A percentile compares a stretch with the other conserved stretches of the same genome.
These are phyloP conservation scores for Austrofundulus limnaeus DNA, from an alignment of 2,113 vertebrate species.

Conservation along the genomic window DNA sequence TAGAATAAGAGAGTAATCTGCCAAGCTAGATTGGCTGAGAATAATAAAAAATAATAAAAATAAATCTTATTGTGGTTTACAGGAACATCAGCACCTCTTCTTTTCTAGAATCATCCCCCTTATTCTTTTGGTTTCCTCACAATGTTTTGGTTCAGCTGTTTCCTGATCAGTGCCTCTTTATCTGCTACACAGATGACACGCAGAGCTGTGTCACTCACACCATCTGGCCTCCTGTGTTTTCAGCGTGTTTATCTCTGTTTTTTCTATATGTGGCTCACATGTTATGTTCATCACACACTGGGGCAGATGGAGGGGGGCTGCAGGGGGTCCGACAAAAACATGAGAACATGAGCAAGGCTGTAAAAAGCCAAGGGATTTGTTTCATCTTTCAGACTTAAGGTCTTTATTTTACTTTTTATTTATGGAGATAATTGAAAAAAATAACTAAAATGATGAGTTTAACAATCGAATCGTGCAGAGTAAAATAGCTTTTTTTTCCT, in stretches of 20 bases:
- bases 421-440: no score
- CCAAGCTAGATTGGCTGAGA: no score
- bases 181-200: conserved; percentile 19
- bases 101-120: background rate
- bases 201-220: conserved; percentile 29
- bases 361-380: background rate
- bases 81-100: background rate
- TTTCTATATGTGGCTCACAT: conserved; percentile 19
- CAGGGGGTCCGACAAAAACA: conserved; percentile 20
- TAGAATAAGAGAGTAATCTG: no score
- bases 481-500: no score
- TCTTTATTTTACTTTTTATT: background rate
- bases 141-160: background rate
- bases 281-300: conserved; percentile 12
- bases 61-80: no score
- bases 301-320: conserved; percentile 30
- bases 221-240: conserved; percentile 32
- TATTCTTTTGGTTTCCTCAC: background rate
- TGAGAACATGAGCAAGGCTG: background rate
- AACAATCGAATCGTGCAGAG: no score
- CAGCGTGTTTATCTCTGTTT: conserved; percentile 15
- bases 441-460: no score
- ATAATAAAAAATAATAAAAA: no score
- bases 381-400: background rate
- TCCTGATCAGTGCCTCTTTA: background rate